Evolutionary conservation across 2,888 invertebrate species (phyloP), one percentile per base, ranked within the genome.

Genomic region (Pocota personata): DNA sequence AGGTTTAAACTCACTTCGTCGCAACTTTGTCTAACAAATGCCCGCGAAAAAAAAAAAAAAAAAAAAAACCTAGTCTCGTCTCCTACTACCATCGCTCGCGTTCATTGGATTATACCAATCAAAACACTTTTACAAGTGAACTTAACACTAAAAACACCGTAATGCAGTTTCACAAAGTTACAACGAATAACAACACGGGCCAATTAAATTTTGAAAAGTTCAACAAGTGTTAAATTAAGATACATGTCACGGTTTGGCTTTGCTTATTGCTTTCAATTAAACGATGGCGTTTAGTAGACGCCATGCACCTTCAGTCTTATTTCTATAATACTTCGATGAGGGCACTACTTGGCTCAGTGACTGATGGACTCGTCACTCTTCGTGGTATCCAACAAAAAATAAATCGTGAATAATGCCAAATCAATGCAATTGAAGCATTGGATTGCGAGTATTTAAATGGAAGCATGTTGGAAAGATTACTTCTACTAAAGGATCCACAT

Each of bases 141-240:
- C 24, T 66, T 55, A 66, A 32, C 46, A 43, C 37, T 62, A 16
- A 77, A 55, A 46, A 43, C 24, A n/a, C 32, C 50, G 14, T 66
- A 58, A 71, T 66, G 67, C 19, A 69, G 64, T 67, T 73, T 79
- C 57, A 40, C 46, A 57, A 69, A 62, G 46, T 58, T 32, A 40
- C 48, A 32, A 10, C 52, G 27, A 79, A 48, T 62, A 69, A 52
- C 69, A 69, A 79, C 62, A 79, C 48, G 80, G 72, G 72, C 86
- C 80, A 86, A 82, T 86, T 86, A 86, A 66, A 82, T 76, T 80
- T 80, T 80, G 76, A 86, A 86, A 86, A 86, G 80, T 86, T 86
- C 80, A 86, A 76, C 86, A 72, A 82, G 86, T 76, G 80, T 80
- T 82, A 76, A 76, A 76, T 83, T 78, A 55, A 82, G 86, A 86